Conservation (phyloP, 2,797 vertebrate species). For the Pseudochaenichthys georgianus region DNA sequence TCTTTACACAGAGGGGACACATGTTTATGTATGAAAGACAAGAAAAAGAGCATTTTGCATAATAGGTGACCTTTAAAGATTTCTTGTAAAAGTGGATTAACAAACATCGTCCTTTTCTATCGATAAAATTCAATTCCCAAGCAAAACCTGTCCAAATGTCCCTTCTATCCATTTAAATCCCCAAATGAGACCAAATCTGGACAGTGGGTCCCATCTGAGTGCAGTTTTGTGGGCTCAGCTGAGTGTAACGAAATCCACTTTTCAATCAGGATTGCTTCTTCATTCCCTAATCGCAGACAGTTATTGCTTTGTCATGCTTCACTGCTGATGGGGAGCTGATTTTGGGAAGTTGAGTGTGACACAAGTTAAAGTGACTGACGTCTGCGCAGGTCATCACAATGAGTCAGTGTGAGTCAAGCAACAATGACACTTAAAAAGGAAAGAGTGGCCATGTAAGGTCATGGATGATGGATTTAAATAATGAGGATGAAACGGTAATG, state of each 20-base stretch:
- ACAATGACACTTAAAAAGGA: not conserved
- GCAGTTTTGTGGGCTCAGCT: not conserved
- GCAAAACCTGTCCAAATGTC: not conserved
- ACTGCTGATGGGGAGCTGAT: constrained; percentile 14
- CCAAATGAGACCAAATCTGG: constrained; percentile 15
- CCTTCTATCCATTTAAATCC: constrained; percentile 9
- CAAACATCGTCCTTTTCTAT: too few species aligned
- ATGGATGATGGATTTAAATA: not conserved
- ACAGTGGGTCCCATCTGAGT: constrained; percentile 22
- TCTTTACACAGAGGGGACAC: too few species aligned
- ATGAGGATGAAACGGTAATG: not conserved
- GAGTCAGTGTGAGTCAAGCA: constrained; percentile 30
- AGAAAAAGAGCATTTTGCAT: too few species aligned
- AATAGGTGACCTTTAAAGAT: too few species aligned
- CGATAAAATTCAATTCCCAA: not conserved
- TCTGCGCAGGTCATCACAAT: constrained; percentile 21
- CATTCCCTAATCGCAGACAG: constrained; percentile 1
- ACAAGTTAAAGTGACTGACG: constrained; percentile 10
- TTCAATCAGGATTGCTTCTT: not conserved
- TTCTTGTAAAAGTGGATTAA: too few species aligned
- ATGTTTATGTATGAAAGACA: too few species aligned
- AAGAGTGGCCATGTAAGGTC: constrained; percentile 13
- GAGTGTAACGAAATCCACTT: constrained; percentile 6
- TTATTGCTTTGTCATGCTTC: constrained; percentile 41
- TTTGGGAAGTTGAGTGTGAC: constrained; percentile 23